Base-by-base conservation (phyloP, 2,113 vertebrate species). In the Corvus moneduloides region DNA sequence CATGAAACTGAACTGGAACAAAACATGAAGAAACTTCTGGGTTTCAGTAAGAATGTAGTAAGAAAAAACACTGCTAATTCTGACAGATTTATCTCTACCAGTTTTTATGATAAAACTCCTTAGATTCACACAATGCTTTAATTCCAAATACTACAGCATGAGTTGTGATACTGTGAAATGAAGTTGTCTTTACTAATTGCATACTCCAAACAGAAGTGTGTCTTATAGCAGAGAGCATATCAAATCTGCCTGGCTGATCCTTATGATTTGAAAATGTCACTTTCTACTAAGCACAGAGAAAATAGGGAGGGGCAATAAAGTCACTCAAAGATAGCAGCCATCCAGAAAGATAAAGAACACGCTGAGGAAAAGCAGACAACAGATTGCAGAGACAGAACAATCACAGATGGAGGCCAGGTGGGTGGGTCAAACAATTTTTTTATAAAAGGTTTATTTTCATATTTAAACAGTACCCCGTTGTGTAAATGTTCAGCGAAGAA, bases 301-400 rank as follows among this genome's bases (percentile, higher is more conserved):
- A 94, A 95, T 3, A 87, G 87, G 77, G 66, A 95, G 92, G 93
- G 54, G 62, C 71, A 90, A 74, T 81, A 97, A 98, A 95, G 95
- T 85, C 73, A 7, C 93, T 96, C 95, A 97, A 97, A 98, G 97
- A 98, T 95, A 98, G 94, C 92, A 97, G 94, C 92, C 97, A 96
- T 98, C 98, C 98, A 95, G 97, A 98, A 98, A 97, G 97, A 98
- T 98, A 98, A 98, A 98, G 95, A 98, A 97, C 92, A 97, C 22
- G 82, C 90, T 98, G 96, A 97, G 96, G 96, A 97, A 97, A 98
- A 97, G 88, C 90, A 94, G 97, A 95, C 94, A 97, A 98, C 97
- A 98, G 96, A 97, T 96, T 97, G 96, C 90, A 94, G 97, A 97
- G 91, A 95, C 96, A 89, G 87, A 97, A 97, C 67, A 74, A 93